Evolutionary conservation across 2,797 vertebrate genomes (phyloP).

Genomic region (Sebastes vulpes): DNA sequence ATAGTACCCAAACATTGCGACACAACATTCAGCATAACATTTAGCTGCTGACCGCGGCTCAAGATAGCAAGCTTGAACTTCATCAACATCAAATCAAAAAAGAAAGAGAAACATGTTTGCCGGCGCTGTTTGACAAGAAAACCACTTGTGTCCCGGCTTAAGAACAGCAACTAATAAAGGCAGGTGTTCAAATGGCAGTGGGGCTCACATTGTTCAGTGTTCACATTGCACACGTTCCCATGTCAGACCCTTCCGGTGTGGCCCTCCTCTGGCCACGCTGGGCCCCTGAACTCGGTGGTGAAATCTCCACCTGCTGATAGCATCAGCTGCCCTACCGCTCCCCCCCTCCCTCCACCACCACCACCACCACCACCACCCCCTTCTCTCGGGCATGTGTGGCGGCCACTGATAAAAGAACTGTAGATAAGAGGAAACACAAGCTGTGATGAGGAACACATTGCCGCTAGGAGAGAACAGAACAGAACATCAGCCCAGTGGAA

Average conservation of each 20-base stretch:
- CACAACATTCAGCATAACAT: background rate
- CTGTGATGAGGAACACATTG: slow-evolving; percentile 80
- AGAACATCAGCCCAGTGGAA: slow-evolving; percentile 53
- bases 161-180: background rate
- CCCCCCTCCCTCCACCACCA: background rate
- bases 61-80: background rate
- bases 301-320: slow-evolving; percentile 84
- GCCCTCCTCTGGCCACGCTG: slow-evolving; percentile 56
- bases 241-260: slow-evolving; percentile 35
- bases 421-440: slow-evolving; percentile 84
- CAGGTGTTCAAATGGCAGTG: slow-evolving; percentile 6
- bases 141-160: background rate
- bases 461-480: slow-evolving; percentile 54
- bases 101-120: background rate
- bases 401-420: slow-evolving; percentile 74
- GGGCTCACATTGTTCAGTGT: slow-evolving; percentile 8
- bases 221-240: background rate
- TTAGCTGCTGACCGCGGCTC: background rate
- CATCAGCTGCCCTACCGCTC: slow-evolving; percentile 63
- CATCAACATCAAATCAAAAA: background rate
- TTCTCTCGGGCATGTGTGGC: slow-evolving; percentile 74
- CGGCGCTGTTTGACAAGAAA: background rate
- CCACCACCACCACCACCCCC: background rate
- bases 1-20: background rate
- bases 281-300: slow-evolving; percentile 69